Evolutionary conservation across 1,140 invertebrate species (phyloP).

Genomic region (Bemisia tabaci): DNA sequence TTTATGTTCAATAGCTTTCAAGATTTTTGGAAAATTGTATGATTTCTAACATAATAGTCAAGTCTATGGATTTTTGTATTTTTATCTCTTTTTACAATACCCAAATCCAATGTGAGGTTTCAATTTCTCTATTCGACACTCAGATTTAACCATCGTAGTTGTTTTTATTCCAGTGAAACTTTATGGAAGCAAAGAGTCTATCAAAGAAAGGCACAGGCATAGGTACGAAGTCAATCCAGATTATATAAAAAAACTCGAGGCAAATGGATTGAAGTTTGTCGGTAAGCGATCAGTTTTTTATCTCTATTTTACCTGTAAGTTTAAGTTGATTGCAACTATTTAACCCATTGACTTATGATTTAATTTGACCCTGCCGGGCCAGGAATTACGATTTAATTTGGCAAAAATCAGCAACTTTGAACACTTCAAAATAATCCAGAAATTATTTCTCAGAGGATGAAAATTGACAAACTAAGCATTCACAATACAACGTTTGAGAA

Average conservation of each 20-base stretch:
- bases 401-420: no score
- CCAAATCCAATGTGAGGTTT: background rate
- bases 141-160: no score
- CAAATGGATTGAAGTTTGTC: conserved; percentile 78
- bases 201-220: conserved; percentile 96
- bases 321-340: no score
- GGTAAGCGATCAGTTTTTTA: conserved; percentile 36
- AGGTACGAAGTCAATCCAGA: conserved; percentile 90
- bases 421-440: no score
- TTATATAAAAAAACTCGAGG: conserved; percentile 64
- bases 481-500: no score
- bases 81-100: conserved; percentile 12
- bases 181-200: conserved; percentile 63
- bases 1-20: no score
- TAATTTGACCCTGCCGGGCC: no score
- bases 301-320: background rate
- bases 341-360: no score
- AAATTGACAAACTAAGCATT: no score
- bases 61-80: background rate
- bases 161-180: conserved; percentile 54
- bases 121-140: conserved; percentile 10
- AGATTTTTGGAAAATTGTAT: background rate
- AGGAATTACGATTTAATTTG: no score
- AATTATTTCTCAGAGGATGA: no score
- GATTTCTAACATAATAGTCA: background rate